Conservation (phyloP, 2,113 vertebrate genomes). For the Octodon degus region DNA sequence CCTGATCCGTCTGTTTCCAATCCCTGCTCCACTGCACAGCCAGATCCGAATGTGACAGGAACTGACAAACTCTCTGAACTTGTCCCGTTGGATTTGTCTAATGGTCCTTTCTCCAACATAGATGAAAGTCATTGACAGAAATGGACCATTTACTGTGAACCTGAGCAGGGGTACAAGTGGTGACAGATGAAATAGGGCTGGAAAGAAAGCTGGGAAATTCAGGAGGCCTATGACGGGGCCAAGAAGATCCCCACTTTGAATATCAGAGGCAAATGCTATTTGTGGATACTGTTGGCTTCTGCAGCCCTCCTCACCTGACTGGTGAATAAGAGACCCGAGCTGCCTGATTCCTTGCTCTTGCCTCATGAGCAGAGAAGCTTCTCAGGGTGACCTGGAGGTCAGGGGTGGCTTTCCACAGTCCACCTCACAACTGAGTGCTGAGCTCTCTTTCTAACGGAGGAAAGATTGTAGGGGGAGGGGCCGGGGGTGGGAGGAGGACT, state of each 20-base stretch:
- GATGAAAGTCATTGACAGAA: constrained; percentile 74
- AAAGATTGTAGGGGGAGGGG: not conserved
- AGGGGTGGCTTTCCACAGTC: not conserved
- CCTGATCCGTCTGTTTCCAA: constrained; percentile 73
- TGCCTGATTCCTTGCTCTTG: fast-evolving
- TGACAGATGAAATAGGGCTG: constrained; percentile 32
- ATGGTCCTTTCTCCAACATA: constrained; percentile 73
- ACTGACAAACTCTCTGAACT: constrained; percentile 80
- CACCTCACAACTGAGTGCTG: not conserved
- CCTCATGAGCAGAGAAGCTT: not conserved
- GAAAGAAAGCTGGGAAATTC: constrained; percentile 49
- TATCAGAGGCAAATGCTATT: not conserved
- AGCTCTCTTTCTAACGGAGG: constrained; percentile 18
- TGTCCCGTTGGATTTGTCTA: constrained; percentile 80
- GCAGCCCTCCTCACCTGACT: not conserved
- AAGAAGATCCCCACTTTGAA: constrained; percentile 57
- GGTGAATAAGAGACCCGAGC: not conserved
- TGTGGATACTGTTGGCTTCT: not conserved
- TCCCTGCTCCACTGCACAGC: constrained; percentile 71
- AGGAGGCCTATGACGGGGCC: not conserved
- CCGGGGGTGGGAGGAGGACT: not conserved
- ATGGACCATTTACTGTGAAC: constrained; percentile 73
- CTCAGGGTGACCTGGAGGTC: not conserved
- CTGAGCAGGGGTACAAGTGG: constrained; percentile 50
- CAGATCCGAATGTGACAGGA: constrained; percentile 62